Evolutionary conservation across 2,113 vertebrate genomes (phyloP).

Genomic region (Paratilapia polleni): DNA sequence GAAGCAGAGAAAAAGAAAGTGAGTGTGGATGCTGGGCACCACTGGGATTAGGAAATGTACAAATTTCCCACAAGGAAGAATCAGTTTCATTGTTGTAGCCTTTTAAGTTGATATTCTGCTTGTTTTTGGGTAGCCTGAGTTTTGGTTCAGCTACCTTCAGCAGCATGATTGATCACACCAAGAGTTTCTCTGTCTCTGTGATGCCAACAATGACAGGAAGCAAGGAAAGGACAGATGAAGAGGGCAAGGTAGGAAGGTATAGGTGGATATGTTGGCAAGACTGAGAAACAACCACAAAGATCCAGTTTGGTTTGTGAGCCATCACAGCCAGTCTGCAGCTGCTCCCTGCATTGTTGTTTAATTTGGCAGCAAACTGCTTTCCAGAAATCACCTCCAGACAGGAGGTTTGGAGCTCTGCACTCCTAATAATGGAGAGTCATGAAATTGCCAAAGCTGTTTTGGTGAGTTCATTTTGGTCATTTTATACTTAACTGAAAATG

Average conservation of each 20-base stretch:
- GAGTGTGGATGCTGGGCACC: neutral
- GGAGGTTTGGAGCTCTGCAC: too few relatives aligned
- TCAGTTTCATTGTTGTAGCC: neutral
- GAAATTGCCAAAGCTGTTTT: neutral
- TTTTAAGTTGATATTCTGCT: neutral
- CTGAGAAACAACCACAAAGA: neutral
- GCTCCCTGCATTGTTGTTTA: neutral
- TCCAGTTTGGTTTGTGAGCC: neutral
- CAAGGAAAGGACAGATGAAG: neutral
- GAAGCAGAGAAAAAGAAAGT: neutral
- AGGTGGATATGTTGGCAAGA: neutral
- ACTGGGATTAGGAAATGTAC: conserved; percentile 14
- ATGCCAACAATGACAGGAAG: neutral
- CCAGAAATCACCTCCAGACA: neutral
- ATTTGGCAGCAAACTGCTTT: too few relatives aligned
- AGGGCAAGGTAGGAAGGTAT: neutral
- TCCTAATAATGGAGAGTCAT: too few relatives aligned
- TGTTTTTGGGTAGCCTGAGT: neutral
- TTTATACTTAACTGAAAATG: too few relatives aligned
- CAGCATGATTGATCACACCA: neutral
- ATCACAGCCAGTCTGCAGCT: neutral
- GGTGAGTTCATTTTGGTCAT: too few relatives aligned
- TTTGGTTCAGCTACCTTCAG: neutral
- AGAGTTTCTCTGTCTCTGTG: neutral
- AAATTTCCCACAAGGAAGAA: neutral